Percentiles rank a stretch among this genome's conserved stretches.
Conservation (phyloP, 2,888 invertebrate genomes). For the Trichogramma dendrolimi region DNA sequence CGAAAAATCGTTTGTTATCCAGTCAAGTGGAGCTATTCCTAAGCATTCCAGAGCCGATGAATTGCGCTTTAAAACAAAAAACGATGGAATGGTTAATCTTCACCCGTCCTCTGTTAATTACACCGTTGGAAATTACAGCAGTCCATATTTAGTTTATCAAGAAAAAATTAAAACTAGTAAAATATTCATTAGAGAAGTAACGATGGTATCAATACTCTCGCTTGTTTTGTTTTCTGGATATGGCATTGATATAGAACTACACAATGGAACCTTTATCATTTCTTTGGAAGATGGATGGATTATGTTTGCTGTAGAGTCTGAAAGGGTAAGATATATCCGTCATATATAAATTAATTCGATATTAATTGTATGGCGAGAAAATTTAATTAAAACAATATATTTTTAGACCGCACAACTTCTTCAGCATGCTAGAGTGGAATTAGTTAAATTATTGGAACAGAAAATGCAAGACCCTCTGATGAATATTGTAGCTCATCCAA, state of each 20-base stretch:
- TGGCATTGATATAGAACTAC: conserved; percentile 67
- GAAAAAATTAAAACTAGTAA: conserved; percentile 78
- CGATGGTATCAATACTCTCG: conserved; percentile 74
- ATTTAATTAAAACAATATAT: conserved; percentile 28
- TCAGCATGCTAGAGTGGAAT: conserved; percentile 71
- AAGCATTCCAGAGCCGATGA: conserved; percentile 68
- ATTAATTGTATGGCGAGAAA: not conserved
- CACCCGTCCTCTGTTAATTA: conserved; percentile 78
- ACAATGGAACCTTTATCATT: conserved; percentile 69
- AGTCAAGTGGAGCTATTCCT: conserved; percentile 71
- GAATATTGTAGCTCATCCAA: conserved; percentile 69
- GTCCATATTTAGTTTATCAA: conserved; percentile 76
- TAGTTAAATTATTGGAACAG: conserved; percentile 73
- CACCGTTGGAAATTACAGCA: conserved; percentile 61
- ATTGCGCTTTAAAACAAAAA: conserved; percentile 68
- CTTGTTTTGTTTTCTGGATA: conserved; percentile 66
- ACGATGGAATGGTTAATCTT: conserved; percentile 67
- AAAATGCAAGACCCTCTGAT: conserved; percentile 79
- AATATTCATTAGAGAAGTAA: conserved; percentile 75
- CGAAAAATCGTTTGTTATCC: conserved; percentile 70
- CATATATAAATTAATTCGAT: not conserved
- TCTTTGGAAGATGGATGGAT: conserved; percentile 80
- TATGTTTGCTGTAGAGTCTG: conserved; percentile 71
- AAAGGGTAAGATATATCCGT: conserved; percentile 58
- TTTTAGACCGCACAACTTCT: conserved; percentile 75